Evolutionary conservation across 2,797 vertebrate genomes (phyloP).

Genomic region (Apogon hyalosoma): DNA sequence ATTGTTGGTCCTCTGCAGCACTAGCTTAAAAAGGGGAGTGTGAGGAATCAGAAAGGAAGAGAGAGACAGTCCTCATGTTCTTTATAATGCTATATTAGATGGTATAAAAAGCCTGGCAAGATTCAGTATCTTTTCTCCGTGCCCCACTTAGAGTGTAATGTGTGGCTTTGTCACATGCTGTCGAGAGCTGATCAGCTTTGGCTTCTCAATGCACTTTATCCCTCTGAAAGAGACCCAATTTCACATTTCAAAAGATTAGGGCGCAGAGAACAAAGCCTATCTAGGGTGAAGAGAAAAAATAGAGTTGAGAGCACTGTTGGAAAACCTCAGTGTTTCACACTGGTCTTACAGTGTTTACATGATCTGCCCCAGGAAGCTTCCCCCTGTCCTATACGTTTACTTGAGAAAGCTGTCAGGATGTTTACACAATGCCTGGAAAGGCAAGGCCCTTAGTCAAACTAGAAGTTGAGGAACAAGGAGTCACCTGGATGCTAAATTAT

Average conservation of each 20-base stretch:
- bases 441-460: slow-evolving; percentile 58
- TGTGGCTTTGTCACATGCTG: slow-evolving; percentile 78
- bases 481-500: slow-evolving; percentile 56
- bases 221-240: slow-evolving; percentile 73
- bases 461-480: slow-evolving; percentile 23
- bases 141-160: slow-evolving; percentile 76
- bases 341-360: slow-evolving; percentile 76
- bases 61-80: slow-evolving; percentile 40
- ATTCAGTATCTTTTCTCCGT: slow-evolving; percentile 61
- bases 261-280: slow-evolving; percentile 73
- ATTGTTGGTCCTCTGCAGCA: slow-evolving; percentile 17
- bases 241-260: slow-evolving; percentile 76
- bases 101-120: slow-evolving; percentile 55
- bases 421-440: slow-evolving; percentile 67
- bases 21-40: slow-evolving; percentile 16
- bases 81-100: slow-evolving; percentile 53
- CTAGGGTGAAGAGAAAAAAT: slow-evolving; percentile 44
- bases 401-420: slow-evolving; percentile 67
- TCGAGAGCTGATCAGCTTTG: slow-evolving; percentile 76
- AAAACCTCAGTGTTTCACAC: slow-evolving; percentile 72
- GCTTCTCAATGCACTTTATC: slow-evolving; percentile 74
- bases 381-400: slow-evolving; percentile 56
- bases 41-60: slow-evolving; percentile 16
- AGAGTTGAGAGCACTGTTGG: slow-evolving; percentile 47
- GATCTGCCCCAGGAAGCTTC: slow-evolving; percentile 63